These are phyloP conservation scores for Tetranychus piercei DNA, from an alignment of 2,888 invertebrate genomes.

Conservation along the genomic window DNA sequence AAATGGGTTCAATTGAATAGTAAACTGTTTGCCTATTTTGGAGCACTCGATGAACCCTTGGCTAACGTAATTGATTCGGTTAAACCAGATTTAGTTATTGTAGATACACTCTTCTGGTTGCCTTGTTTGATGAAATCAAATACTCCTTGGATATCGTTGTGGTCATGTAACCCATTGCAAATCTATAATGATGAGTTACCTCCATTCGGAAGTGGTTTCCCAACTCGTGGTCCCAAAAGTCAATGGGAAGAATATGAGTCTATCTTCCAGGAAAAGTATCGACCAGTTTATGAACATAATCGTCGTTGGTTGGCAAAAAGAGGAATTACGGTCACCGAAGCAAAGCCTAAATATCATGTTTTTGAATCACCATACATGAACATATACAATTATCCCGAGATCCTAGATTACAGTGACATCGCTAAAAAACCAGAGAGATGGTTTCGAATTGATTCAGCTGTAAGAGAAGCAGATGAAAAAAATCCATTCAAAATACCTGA, in stretches of 20 bases:
- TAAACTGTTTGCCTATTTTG: no score
- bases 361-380: neutral
- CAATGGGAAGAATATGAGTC: neutral
- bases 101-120: neutral
- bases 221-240: neutral
- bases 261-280: neutral
- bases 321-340: neutral
- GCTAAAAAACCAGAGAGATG: neutral
- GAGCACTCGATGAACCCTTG: neutral
- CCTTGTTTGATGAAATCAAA: neutral
- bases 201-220: neutral
- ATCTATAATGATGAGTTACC: neutral
- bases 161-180: neutral
- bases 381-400: neutral
- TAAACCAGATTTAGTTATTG: neutral
- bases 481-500: neutral
- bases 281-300: neutral
- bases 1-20: no score
- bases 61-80: neutral
- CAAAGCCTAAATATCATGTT: neutral
- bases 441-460: neutral
- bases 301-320: neutral
- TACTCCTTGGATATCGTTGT: neutral
- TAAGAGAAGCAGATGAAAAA: neutral
- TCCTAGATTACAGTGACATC: constrained; percentile 2